These are phyloP conservation scores for Drosophila asahinai DNA, from an alignment of 1,140 invertebrate genomes.

Conservation along the genomic window DNA sequence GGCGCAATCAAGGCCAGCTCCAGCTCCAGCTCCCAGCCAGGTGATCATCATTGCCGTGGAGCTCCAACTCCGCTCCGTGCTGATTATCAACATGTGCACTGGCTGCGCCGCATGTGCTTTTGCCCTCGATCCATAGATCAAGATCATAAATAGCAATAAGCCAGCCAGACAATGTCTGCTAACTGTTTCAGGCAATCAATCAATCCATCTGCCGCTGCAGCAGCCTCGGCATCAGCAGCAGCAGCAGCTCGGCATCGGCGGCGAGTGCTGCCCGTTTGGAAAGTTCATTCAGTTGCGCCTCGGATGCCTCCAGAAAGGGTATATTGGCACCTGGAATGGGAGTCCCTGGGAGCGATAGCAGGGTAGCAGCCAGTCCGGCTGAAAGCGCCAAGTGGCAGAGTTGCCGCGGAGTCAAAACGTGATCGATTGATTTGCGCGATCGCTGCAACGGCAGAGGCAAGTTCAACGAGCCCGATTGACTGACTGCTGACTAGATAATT, in stretches of 20 bases:
- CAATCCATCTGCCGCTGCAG: conserved; percentile 76
- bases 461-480: conserved; percentile 83
- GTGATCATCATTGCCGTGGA: conserved; percentile 14
- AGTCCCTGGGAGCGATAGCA: conserved; percentile 14
- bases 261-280: conserved; percentile 72
- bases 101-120: conserved; percentile 80
- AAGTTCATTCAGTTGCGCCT: conserved; percentile 76
- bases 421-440: conserved; percentile 85
- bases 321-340: conserved; percentile 9
- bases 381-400: conserved; percentile 30
- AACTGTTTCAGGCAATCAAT: conserved; percentile 85
- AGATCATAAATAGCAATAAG: conserved; percentile 85
- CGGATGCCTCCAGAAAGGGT: conserved; percentile 1
- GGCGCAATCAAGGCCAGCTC: conserved; percentile 70
- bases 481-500: conserved; percentile 85
- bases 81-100: conserved; percentile 82
- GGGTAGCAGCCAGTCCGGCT: conserved; percentile 23
- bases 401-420: conserved; percentile 74
- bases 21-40: conserved; percentile 46
- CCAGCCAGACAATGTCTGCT: conserved; percentile 83
- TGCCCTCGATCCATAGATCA: conserved; percentile 85
- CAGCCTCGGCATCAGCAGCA: conserved; percentile 22
- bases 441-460: conserved; percentile 56
- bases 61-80: conserved; percentile 51
- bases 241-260: conserved; percentile 40